Conservation (phyloP, 2,797 vertebrate genomes). For the Gymnodraco acuticeps region DNA sequence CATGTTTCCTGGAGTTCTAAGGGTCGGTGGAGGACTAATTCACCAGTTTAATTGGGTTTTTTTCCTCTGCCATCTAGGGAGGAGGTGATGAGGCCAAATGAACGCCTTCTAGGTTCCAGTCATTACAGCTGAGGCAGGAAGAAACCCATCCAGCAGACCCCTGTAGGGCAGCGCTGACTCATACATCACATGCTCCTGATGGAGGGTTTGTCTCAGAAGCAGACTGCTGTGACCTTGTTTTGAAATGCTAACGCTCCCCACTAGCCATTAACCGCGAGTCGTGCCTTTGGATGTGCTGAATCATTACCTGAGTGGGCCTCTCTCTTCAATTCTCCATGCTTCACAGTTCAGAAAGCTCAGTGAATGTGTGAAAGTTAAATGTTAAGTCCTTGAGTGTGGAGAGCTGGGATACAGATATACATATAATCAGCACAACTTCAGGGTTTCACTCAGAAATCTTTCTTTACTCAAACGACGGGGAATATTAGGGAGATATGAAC, state of each 20-base stretch:
- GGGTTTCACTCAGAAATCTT: constrained; percentile 27
- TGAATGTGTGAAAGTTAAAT: constrained; percentile 47
- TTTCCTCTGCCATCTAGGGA: constrained; percentile 31
- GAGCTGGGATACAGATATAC: constrained; percentile 14
- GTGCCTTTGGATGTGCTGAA: constrained; percentile 60
- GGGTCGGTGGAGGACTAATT: constrained; percentile 37
- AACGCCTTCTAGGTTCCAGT: constrained; percentile 59
- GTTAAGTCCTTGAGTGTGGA: constrained; percentile 35
- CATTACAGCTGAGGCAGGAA: constrained; percentile 53
- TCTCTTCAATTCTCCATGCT: constrained; percentile 25
- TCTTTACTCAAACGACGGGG: constrained; percentile 27
- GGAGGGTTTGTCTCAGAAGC: constrained; percentile 46
- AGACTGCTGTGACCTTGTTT: constrained; percentile 66
- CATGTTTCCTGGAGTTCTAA: constrained; percentile 8
- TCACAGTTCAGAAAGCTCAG: constrained; percentile 53
- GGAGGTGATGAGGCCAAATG: constrained; percentile 54
- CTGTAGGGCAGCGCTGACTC: constrained; percentile 52
- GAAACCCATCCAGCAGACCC: constrained; percentile 46
- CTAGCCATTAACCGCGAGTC: constrained; percentile 58
- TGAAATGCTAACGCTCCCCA: constrained; percentile 55
- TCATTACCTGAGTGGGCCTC: constrained; percentile 56
- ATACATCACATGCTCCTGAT: constrained; percentile 73
- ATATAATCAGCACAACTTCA: constrained; percentile 15
- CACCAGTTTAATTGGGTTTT: constrained; percentile 28
- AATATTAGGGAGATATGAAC: constrained; percentile 12